phyloP scores from a whole-genome alignment of 2,113 vertebrate genomes.

The Oncorhynchus clarkii region DNA sequence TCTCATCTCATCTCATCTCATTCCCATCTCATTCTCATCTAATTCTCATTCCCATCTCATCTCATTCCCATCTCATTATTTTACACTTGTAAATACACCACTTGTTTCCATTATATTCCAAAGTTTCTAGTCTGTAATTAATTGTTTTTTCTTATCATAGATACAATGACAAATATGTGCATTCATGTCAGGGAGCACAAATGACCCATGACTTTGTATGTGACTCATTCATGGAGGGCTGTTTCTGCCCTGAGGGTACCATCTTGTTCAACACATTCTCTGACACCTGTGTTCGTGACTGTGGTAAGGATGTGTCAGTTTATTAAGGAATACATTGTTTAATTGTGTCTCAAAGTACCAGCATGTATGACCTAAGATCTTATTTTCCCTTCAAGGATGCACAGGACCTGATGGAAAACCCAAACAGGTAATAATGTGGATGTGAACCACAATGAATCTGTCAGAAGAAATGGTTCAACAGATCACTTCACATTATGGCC shows the following conservation, averaged over 20 bases:
- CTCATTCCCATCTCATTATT: too few relatives aligned
- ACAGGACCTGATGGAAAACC: constrained; percentile 77
- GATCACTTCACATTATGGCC: too few relatives aligned
- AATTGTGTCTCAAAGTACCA: not conserved
- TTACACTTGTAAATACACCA: too few relatives aligned
- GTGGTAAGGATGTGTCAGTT: constrained; percentile 55
- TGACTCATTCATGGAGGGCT: constrained; percentile 72
- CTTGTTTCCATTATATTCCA: not conserved
- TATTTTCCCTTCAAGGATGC: constrained; percentile 68
- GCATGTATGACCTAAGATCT: not conserved
- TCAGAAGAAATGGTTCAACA: too few relatives aligned
- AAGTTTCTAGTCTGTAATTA: not conserved
- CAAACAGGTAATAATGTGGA: constrained; percentile 61
- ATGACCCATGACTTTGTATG: not conserved
- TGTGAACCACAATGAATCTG: too few relatives aligned
- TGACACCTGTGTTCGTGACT: constrained; percentile 68
- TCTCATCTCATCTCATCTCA: too few relatives aligned
- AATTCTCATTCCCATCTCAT: too few relatives aligned
- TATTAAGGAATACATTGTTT: not conserved
- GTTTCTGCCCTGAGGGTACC: constrained; percentile 77
- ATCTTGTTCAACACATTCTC: constrained; percentile 44
- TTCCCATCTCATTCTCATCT: too few relatives aligned
- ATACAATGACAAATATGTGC: constrained; percentile 44
- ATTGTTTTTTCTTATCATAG: constrained; percentile 30
- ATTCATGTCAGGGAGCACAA: constrained; percentile 2